Evolutionary conservation across 2,113 vertebrate genomes (phyloP).

Genomic region (Corydoras maculifer): DNA sequence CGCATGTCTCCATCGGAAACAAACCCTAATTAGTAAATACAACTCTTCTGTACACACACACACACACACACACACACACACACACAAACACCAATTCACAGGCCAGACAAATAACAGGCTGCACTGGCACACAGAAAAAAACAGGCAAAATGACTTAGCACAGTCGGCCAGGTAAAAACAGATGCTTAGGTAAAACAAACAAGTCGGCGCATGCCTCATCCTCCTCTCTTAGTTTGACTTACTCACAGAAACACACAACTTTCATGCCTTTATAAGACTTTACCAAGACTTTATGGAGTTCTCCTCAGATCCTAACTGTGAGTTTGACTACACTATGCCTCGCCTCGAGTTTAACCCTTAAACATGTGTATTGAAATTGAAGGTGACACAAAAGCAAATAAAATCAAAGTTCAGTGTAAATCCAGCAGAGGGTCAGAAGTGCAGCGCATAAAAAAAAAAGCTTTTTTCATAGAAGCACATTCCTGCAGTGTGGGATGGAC

Average conservation of each 20-base stretch:
- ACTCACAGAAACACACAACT: slow-evolving; percentile 17
- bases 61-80: background rate
- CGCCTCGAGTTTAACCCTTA: no score
- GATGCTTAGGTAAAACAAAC: slow-evolving; percentile 32
- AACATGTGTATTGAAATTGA: no score
- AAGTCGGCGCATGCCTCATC: slow-evolving; percentile 40
- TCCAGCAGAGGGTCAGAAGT: background rate
- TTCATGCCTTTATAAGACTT: no score
- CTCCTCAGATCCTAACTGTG: no score
- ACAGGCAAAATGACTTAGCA: slow-evolving; percentile 19
- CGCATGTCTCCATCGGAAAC: slow-evolving; percentile 14
- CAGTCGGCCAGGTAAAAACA: slow-evolving; percentile 30
- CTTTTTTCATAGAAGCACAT: background rate
- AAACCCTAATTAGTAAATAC: slow-evolving; percentile 6
- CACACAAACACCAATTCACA: background rate
- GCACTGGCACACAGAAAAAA: background rate
- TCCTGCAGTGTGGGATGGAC: slow-evolving; percentile 1
- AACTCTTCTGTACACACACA: slow-evolving; percentile 6
- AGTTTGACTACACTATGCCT: no score
- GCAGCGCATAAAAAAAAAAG: background rate
- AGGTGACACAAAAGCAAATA: background rate
- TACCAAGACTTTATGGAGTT: no score
- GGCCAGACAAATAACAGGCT: slow-evolving; percentile 33
- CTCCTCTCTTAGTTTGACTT: background rate
- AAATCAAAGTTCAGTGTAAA: slow-evolving; percentile 19